These are phyloP conservation scores for Allygus modestus DNA, from an alignment of 2,888 invertebrate genomes.

Conservation along the genomic window DNA sequence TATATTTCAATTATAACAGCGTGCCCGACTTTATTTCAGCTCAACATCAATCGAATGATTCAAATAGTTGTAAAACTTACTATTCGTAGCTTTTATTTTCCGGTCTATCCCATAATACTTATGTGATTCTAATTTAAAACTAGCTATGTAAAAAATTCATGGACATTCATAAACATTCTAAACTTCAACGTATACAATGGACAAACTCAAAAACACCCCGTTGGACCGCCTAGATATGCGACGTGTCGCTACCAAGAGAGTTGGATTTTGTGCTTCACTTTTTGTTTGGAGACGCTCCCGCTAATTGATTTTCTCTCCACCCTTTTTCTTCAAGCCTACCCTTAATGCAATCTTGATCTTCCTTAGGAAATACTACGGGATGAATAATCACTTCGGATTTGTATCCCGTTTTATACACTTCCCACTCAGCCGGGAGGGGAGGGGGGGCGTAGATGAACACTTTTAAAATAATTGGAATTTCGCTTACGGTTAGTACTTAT, in stretches of 20 bases:
- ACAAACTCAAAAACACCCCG: not conserved
- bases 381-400: conserved; percentile 52
- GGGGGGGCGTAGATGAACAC: not conserved
- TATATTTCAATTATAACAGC: no score
- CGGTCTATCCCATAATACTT: no score
- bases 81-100: no score
- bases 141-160: no score
- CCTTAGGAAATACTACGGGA: conserved; percentile 42
- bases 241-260: not conserved
- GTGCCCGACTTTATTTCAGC: no score
- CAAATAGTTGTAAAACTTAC: no score
- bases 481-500: not conserved
- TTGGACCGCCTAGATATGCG: not conserved
- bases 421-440: not conserved
- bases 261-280: conserved; percentile 52
- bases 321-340: conserved; percentile 58
- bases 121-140: no score
- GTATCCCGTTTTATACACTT: conserved; percentile 19
- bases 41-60: no score
- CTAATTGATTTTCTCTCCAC: conserved; percentile 60
- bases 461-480: conserved; percentile 7
- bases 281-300: conserved; percentile 50
- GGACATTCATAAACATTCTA: no score
- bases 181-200: no score
- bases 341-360: conserved; percentile 60